Base-by-base conservation (phyloP, 1,140 invertebrate species). In the Pantala flavescens region DNA sequence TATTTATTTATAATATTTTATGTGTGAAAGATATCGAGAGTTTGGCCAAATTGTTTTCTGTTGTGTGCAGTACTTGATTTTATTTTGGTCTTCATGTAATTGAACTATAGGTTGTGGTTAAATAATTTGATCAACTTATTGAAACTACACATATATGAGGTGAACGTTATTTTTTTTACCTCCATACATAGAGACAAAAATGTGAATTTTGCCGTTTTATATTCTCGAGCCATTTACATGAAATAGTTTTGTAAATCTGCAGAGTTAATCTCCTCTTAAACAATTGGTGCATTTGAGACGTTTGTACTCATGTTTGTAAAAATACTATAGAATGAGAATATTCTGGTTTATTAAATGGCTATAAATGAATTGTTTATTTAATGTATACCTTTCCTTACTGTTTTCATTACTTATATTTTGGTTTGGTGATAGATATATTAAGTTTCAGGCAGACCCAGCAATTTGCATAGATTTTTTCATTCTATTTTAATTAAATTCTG, bases 161-260 rank as follows among this genome's bases (percentile, higher is more conserved):
- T 16, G n/a, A 21, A 63, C n/a, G 49, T 63, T 63, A 19, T 63
- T 63, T 63, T 63, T 63, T 63, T 63, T 19, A 63, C 49, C 49
- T 63, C 49, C 49, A 16, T 63, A 63, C 49, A 16, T 63, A 63
- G 14, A 19, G 49, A 63, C 28, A 36, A 63, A 63, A 63, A 63
- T 63, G n/a, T 63, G n/a, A 63, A 63, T 63, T 63, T 63, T 63
- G n/a, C n/a, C n/a, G 49, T 63, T 63, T 63, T 63, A 63, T 63
- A 63, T 63, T 63, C 28, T 36, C 16, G n/a, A 63, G 49, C 49
- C 49, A 63, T 63, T 63, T 63, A 16, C 14, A 16, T 63, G 16
- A 63, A 63, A 63, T 63, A 63, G 49, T 63, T 63, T 63, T 63
- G 49, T 63, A 63, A 63, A 63, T 63, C 49, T 63, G n/a, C 49